Conservation (phyloP, 2,113 vertebrate species). For the Corythoichthys haematopterus region DNA sequence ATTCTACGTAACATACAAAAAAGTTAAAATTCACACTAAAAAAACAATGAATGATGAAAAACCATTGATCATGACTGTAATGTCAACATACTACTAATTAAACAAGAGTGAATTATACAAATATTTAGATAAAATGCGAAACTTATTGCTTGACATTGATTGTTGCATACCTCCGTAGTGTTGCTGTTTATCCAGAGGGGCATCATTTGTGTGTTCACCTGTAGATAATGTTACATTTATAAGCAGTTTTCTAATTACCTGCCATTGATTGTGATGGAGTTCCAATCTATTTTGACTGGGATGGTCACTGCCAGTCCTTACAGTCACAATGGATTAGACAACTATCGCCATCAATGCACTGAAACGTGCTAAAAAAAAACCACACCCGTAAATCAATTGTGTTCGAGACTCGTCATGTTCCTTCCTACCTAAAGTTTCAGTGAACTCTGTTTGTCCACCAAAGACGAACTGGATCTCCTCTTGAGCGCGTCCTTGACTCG, state of each 20-base stretch:
- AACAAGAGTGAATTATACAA: neutral
- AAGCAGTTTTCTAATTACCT: neutral
- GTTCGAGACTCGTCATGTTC: constrained; percentile 4
- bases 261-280: too few species aligned
- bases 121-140: neutral
- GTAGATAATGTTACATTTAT: neutral
- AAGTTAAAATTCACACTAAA: neutral
- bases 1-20: neutral
- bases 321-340: too few species aligned
- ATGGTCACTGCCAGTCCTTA: too few species aligned
- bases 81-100: too few species aligned
- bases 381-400: constrained; percentile 14
- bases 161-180: constrained; percentile 14
- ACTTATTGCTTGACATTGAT: neutral
- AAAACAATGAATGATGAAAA: too few species aligned
- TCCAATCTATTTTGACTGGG: too few species aligned
- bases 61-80: too few species aligned
- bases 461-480: constrained; percentile 72
- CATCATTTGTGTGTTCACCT: constrained; percentile 23
- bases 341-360: too few species aligned
- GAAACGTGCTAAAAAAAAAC: neutral
- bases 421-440: constrained; percentile 30
- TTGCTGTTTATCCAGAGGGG: constrained; percentile 3
- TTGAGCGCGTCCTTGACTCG: constrained; percentile 53
- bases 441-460: constrained; percentile 49